Evolutionary conservation across 2,113 vertebrate genomes (phyloP), one percentile per base, ranked within the genome.

Genomic region (Anoplopoma fimbria): DNA sequence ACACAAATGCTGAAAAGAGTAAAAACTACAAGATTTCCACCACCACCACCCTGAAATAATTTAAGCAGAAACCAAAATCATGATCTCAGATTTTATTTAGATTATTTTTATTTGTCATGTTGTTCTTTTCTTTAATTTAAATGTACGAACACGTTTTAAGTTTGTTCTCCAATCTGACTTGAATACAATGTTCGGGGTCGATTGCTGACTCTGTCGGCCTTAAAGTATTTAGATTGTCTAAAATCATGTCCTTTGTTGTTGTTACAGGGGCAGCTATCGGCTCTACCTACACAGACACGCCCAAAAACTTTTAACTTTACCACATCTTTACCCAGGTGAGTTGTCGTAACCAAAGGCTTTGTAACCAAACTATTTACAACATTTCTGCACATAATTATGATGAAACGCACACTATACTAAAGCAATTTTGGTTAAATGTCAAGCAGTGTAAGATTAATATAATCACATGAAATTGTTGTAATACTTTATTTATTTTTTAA

Each of bases 301-400:
- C 36, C 21, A 5, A 88, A 83, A 8, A 4, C 29, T 2, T 15
- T 53, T 25, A 51, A 36, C 57, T 47, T 69, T 4, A 79, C 33
- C 3, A 55, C 64, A 27, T 61, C 33, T 38, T 2, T 73, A 4
- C 57, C 67, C 84, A 89, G 81, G 91, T 92, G 57, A 84, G 89
- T 58, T 36, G 6, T 33, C 15, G 1, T 27, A 2, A 53, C n/a
- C 15, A 64, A 61, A 38, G n/a, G n/a, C n/a, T n/a, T n/a, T n/a
- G n/a, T n/a, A n/a, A n/a, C n/a, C n/a, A n/a, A 51, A 68, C 6
- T 10, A 42, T 17, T 36, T 25, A 17, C 12, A 72, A 9, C 21
- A 33, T 40, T 27, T 49, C 9, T 21, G 5, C 4, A 21, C 14
- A 70, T 29, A 38, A 14, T 19, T 10, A 3, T 25, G 4, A n/a